phyloP scores from a whole-genome alignment of 1,140 invertebrate genomes.

The Zaprionus ornatus region DNA sequence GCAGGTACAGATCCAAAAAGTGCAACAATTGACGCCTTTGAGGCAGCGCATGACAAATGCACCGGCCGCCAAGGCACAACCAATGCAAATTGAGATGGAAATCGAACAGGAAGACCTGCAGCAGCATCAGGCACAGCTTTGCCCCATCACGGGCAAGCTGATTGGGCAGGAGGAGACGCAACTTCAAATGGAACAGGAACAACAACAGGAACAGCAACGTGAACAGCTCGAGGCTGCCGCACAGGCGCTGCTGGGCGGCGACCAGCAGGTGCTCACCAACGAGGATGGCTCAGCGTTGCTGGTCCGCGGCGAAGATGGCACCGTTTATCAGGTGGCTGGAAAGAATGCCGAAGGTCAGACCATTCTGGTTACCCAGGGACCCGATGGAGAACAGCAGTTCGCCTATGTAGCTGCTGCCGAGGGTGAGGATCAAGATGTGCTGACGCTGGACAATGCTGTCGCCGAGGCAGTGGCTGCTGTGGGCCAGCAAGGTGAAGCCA shows the following conservation, averaged over 20 bases:
- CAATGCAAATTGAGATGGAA: slow-evolving; percentile 53
- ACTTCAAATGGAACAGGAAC: slow-evolving; percentile 79
- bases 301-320: slow-evolving; percentile 88
- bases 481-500: slow-evolving; percentile 70
- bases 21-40: slow-evolving; percentile 57
- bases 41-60: slow-evolving; percentile 26
- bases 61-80: slow-evolving; percentile 24
- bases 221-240: slow-evolving; percentile 70
- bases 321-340: slow-evolving; percentile 87
- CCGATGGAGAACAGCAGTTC: slow-evolving; percentile 89
- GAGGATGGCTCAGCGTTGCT: slow-evolving; percentile 85
- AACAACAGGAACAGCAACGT: slow-evolving; percentile 71
- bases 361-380: slow-evolving; percentile 87
- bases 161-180: slow-evolving; percentile 79
- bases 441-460: slow-evolving; percentile 87
- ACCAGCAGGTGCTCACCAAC: slow-evolving; percentile 79
- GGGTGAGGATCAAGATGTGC: slow-evolving; percentile 86
- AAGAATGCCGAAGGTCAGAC: slow-evolving; percentile 91
- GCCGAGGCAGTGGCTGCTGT: slow-evolving; percentile 85
- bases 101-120: slow-evolving; percentile 59
- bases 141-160: slow-evolving; percentile 76
- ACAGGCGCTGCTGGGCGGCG: slow-evolving; percentile 61
- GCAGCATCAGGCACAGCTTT: slow-evolving; percentile 71
- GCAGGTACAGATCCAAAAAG: slow-evolving; percentile 58
- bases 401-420: slow-evolving; percentile 88